These are phyloP conservation scores for Phyllopteryx taeniolatus DNA, from an alignment of 2,113 vertebrate genomes.

Conservation along the genomic window DNA sequence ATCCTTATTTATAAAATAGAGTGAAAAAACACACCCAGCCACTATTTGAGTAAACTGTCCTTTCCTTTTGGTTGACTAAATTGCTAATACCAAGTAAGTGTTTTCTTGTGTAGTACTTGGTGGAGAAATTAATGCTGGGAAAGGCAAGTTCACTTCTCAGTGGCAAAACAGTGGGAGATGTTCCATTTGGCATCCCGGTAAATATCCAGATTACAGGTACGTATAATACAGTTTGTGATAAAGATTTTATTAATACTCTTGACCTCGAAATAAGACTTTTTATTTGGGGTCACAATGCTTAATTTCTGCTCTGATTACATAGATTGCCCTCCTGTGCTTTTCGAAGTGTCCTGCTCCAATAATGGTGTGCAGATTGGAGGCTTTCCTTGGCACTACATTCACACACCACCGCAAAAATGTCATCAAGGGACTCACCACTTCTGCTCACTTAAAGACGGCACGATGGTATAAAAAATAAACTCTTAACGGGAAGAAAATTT, in stretches of 20 bases:
- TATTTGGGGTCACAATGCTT: neutral
- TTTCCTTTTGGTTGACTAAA: neutral
- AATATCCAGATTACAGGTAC: constrained; percentile 93
- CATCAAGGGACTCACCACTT: constrained; percentile 89
- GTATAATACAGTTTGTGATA: constrained; percentile 3
- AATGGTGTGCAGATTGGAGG: constrained; percentile 92
- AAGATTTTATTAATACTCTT: neutral
- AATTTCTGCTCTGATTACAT: constrained; percentile 39
- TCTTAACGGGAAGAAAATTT: constrained; percentile 7
- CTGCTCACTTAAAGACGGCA: constrained; percentile 83
- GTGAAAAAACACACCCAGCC: too few relatives aligned
- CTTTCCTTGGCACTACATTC: constrained; percentile 95
- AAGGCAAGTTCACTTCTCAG: constrained; percentile 81
- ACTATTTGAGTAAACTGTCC: neutral
- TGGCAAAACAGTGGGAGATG: constrained; percentile 82
- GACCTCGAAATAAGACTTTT: neutral
- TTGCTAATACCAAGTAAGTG: neutral
- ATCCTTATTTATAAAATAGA: too few relatives aligned
- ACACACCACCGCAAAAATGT: constrained; percentile 87
- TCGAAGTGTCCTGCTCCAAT: constrained; percentile 86
- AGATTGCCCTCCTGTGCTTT: constrained; percentile 86
- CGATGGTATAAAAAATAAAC: constrained; percentile 75
- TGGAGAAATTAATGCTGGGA: constrained; percentile 79
- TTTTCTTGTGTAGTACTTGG: constrained; percentile 84
- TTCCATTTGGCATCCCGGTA: constrained; percentile 88